Conservation (phyloP, 2,797 vertebrate species). For the Hydrolagus colliei region DNA sequence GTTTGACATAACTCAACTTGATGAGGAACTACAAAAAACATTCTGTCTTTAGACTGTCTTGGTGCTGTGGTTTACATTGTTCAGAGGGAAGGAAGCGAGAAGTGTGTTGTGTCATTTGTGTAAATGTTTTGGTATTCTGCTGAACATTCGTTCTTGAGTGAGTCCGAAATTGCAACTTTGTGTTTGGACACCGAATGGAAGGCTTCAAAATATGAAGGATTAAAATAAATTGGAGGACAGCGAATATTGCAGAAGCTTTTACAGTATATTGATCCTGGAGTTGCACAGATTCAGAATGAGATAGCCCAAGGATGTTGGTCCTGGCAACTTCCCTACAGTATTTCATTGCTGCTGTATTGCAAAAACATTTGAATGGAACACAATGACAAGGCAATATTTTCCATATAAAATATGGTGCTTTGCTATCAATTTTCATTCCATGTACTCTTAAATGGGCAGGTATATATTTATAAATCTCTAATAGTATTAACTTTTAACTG, state of each 20-base stretch:
- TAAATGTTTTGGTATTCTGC: background rate
- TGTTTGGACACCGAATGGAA: background rate
- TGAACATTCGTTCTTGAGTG: background rate
- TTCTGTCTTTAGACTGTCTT: too few relatives aligned
- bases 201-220: background rate
- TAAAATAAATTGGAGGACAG: background rate
- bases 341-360: background rate
- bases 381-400: background rate
- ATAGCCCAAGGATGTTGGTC: background rate
- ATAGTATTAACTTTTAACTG: conserved; percentile 15
- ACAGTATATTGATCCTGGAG: background rate
- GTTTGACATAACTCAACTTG: too few relatives aligned
- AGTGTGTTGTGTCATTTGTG: too few relatives aligned
- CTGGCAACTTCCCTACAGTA: background rate
- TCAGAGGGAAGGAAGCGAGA: too few relatives aligned
- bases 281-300: background rate
- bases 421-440: background rate
- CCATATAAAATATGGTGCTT: background rate
- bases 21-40: too few relatives aligned
- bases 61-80: too few relatives aligned
- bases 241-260: background rate
- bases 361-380: background rate
- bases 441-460: background rate
- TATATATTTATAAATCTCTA: conserved; percentile 27
- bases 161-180: background rate